A percentile compares a stretch with the other conserved stretches of the same genome.
These are phyloP conservation scores for Athetis lepigone DNA, from an alignment of 2,888 invertebrate species.

Conservation along the genomic window DNA sequence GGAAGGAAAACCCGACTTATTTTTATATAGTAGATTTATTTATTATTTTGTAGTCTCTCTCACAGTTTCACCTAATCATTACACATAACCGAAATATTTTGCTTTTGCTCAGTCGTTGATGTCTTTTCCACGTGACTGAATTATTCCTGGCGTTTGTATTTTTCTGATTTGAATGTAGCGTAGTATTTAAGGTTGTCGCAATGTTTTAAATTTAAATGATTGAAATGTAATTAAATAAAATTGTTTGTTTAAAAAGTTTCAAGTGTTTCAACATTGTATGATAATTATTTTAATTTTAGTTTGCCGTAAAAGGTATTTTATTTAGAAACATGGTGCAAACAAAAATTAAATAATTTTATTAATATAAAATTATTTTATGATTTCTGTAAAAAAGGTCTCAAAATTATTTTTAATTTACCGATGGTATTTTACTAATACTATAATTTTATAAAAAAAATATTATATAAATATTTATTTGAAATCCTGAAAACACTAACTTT, in stretches of 20 bases:
- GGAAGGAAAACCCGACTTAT: too few relatives aligned
- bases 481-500: too few relatives aligned
- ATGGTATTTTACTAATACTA: too few relatives aligned
- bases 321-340: background rate
- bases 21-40: too few relatives aligned
- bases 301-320: background rate
- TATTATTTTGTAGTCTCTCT: too few relatives aligned
- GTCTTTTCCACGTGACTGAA: slow-evolving; percentile 35
- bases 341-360: background rate
- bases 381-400: too few relatives aligned
- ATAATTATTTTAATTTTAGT: background rate
- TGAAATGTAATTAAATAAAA: slow-evolving; percentile 5
- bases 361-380: background rate
- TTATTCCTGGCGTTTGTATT: background rate
- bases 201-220: background rate
- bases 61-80: background rate
- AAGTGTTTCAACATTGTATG: background rate
- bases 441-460: too few relatives aligned
- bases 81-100: background rate
- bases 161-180: background rate
- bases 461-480: background rate
- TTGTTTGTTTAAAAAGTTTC: background rate
- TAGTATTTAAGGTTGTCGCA: background rate
- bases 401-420: too few relatives aligned
- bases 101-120: slow-evolving; percentile 32